Percentiles rank a stretch among this genome's conserved stretches.
Conservation (phyloP, 2,797 vertebrate genomes). For the Lophius americanus region DNA sequence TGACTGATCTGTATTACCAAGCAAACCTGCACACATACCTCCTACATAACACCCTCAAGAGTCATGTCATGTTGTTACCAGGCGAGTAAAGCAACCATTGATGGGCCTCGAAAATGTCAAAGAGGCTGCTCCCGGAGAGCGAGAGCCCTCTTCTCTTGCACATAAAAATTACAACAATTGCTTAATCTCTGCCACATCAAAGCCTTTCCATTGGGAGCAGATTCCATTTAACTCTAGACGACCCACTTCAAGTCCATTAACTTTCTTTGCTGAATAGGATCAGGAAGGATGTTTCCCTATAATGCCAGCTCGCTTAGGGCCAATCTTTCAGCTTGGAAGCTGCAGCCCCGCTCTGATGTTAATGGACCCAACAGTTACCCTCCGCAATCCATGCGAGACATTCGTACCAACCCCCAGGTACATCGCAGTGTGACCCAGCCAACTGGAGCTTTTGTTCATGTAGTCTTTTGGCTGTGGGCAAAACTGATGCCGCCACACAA, state of each 20-base stretch:
- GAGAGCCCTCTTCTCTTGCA: constrained; percentile 31
- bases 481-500: constrained; percentile 67
- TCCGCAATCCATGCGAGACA: constrained; percentile 68
- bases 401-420: constrained; percentile 65
- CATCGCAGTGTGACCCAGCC: constrained; percentile 62
- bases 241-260: constrained; percentile 79
- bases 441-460: constrained; percentile 71
- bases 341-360: constrained; percentile 64
- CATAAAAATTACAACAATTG: constrained; percentile 56
- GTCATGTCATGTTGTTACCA: constrained; percentile 6
- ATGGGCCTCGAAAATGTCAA: constrained; percentile 17
- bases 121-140: constrained; percentile 26
- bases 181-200: constrained; percentile 70
- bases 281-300: constrained; percentile 62
- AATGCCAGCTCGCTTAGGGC: constrained; percentile 65
- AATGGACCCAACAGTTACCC: constrained; percentile 74
- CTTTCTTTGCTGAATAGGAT: constrained; percentile 70
- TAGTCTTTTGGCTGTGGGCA: constrained; percentile 59
- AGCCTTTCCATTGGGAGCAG: constrained; percentile 62
- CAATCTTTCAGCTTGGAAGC: constrained; percentile 58
- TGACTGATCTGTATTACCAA: too few relatives aligned
- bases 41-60: too few relatives aligned
- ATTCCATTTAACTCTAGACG: constrained; percentile 68
- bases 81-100: constrained; percentile 8
- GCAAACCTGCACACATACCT: too few relatives aligned